Conservation (phyloP, 2,797 vertebrate genomes). For the Perodicticus potto region DNA sequence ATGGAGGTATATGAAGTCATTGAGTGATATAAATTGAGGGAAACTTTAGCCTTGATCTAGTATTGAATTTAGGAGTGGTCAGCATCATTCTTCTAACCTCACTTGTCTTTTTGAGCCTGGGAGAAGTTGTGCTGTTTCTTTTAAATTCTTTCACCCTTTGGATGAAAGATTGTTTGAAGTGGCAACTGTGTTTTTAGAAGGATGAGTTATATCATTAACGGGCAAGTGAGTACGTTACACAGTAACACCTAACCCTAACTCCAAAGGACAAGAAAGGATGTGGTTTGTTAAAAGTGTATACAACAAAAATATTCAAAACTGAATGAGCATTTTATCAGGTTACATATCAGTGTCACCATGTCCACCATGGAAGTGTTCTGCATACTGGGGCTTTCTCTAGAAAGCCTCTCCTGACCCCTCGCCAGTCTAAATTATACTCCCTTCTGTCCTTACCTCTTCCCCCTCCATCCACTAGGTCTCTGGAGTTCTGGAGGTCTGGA, state of each 20-base stretch:
- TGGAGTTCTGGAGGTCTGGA: not conserved
- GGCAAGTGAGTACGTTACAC: not conserved
- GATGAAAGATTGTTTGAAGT: conserved; percentile 57
- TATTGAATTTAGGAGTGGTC: not conserved
- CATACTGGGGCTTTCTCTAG: not conserved
- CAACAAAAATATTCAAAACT: not conserved
- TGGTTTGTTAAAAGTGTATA: not conserved
- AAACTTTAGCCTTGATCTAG: not conserved
- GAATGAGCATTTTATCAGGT: not conserved
- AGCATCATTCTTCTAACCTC: conserved; percentile 14
- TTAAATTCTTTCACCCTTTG: conserved; percentile 23
- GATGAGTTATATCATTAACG: conserved; percentile 35
- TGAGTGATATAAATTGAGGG: not conserved
- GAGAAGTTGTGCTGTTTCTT: conserved; percentile 67
- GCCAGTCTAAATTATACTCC: not conserved
- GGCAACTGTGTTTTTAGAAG: conserved; percentile 44
- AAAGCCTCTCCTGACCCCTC: not conserved
- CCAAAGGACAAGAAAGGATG: not conserved
- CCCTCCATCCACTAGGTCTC: not conserved
- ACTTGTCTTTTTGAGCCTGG: conserved; percentile 37
- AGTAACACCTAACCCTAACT: not conserved
- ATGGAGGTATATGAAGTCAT: not conserved
- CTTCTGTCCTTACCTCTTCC: not conserved
- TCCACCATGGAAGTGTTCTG: not conserved
- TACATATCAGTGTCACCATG: not conserved